Evolutionary conservation across 2,888 invertebrate species (phyloP), one percentile per base, ranked within the genome.

Genomic region (Galerucella calmariensis): DNA sequence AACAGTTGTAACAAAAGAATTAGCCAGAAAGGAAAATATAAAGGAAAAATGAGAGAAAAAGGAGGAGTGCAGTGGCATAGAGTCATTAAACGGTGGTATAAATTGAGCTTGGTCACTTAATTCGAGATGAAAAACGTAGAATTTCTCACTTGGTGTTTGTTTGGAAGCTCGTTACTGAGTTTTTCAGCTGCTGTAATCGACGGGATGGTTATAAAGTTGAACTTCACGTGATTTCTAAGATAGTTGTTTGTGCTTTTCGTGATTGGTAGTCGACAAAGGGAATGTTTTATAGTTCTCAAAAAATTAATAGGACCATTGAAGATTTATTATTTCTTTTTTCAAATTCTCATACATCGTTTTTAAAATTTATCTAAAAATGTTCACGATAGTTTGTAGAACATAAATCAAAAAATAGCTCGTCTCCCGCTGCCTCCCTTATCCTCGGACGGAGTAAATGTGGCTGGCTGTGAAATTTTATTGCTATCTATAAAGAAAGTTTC

Each of bases 381-480:
- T 56, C 20, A 16, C 56, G 56, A 56, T 56, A 56, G 56, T 56
- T 41, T 56, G 41, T 58, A 16, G 59, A 59, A 16, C 16, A 75
- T 75, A 72, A 75, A 75, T 75, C 75, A 75, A 27, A 44, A 69
- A 67, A 61, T 48, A 65, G 48, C 58, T 63, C 68, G 58, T 74
- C 46, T 62, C 51, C 53, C 5, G 70, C 74, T 20, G 72, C 74
- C 75, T 70, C 71, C 51, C 75, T 75, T 72, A 68, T 58, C 68
- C 56, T 71, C 69, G 67, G 69, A 73, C 71, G 70, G 51, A 61
- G 73, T 72, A 76, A 76, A 77, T 71, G 75, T 77, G 69, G 79
- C 79, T 78, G 77, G 77, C 80, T 82, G 81, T 82, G 83, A 82
- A 82, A 83, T 83, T 82, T 83, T 82, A 83, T 83, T 79, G 83